phyloP scores from a whole-genome alignment of 2,888 invertebrate species.

The Sarcophaga carnaria region DNA sequence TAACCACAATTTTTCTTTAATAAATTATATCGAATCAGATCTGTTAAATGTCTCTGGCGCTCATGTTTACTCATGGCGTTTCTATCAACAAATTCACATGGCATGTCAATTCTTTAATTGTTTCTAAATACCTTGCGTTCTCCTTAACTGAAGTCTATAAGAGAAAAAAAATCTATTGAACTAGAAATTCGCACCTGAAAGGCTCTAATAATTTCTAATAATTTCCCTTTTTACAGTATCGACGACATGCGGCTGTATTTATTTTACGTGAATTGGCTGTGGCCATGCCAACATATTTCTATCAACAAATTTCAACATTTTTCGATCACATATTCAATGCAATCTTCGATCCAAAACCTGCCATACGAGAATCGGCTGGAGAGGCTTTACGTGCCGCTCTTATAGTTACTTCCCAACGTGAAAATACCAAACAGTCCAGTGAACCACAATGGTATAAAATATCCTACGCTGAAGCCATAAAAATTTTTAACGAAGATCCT shows the following conservation, averaged over 20 bases:
- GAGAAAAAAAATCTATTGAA: no score
- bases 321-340: conserved; percentile 97
- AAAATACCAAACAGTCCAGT: conserved; percentile 95
- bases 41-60: no score
- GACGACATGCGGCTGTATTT: conserved; percentile 95
- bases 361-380: conserved; percentile 95
- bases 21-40: no score
- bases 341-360: conserved; percentile 94
- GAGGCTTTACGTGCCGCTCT: conserved; percentile 97
- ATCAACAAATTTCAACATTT: conserved; percentile 95
- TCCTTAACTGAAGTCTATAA: no score
- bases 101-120: no score
- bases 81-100: no score
- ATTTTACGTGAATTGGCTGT: conserved; percentile 96
- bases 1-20: no score
- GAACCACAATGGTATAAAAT: conserved; percentile 96
- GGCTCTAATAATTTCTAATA: neutral
- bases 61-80: no score
- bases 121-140: no score
- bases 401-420: conserved; percentile 96
- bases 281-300: conserved; percentile 98
- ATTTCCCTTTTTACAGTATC: conserved; percentile 83
- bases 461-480: conserved; percentile 94
- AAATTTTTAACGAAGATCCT: conserved; percentile 87
- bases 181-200: no score